phyloP scores from a whole-genome alignment of 2,888 invertebrate species.

The Alsophila aescularia region DNA sequence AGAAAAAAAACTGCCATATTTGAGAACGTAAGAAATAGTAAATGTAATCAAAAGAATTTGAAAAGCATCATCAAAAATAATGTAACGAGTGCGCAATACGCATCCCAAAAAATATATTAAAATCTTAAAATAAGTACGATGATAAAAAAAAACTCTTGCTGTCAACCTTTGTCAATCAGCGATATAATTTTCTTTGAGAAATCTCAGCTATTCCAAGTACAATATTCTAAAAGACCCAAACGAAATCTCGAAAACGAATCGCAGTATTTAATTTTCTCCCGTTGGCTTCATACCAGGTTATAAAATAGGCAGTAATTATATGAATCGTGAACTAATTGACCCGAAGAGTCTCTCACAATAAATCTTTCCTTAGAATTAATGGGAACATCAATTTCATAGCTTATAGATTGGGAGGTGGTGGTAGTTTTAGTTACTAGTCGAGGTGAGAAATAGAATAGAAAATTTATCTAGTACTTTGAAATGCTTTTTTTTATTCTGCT shows the following conservation, averaged over 20 bases:
- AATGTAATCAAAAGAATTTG: too few species aligned
- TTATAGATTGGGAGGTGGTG: constrained; percentile 12
- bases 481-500: too few species aligned
- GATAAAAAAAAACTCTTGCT: too few species aligned
- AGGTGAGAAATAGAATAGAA: not conserved
- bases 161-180: not conserved
- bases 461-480: too few species aligned
- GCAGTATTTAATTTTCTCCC: constrained; percentile 14
- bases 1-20: too few species aligned
- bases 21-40: too few species aligned
- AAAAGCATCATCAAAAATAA: too few species aligned
- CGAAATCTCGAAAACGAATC: constrained; percentile 6
- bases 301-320: constrained; percentile 43
- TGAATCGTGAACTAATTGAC: constrained; percentile 53
- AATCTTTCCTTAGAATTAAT: constrained; percentile 51
- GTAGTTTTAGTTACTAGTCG: not conserved
- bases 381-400: constrained; percentile 55
- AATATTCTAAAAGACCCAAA: not conserved
- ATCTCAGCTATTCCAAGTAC: not conserved
- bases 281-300: constrained; percentile 26
- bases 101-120: too few species aligned
- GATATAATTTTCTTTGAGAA: not conserved
- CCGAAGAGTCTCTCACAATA: constrained; percentile 47
- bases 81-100: too few species aligned
- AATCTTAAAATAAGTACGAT: too few species aligned